Evolutionary conservation across 2,888 invertebrate genomes (phyloP).

Genomic region (Blastobasis adustella): DNA sequence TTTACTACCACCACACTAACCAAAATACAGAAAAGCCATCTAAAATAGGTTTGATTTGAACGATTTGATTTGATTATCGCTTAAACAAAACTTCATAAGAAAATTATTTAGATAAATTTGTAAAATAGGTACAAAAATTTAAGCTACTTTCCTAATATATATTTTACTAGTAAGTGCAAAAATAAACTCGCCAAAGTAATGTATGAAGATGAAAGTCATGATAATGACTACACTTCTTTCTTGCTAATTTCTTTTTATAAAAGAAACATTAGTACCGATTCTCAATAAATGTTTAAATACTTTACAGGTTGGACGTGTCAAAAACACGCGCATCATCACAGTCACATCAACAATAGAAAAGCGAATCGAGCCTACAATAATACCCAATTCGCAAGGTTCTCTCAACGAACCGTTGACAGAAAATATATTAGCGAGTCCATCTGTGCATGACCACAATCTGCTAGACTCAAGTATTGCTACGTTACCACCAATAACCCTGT

Average conservation of each 20-base stretch:
- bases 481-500: slow-evolving; percentile 84
- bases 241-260: not conserved
- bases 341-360: slow-evolving; percentile 91
- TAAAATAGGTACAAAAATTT: too few relatives aligned
- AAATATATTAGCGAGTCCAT: slow-evolving; percentile 88
- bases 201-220: too few relatives aligned
- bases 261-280: too few relatives aligned
- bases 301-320: slow-evolving; percentile 87
- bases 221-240: not conserved
- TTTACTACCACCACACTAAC: too few relatives aligned
- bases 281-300: slow-evolving; percentile 1
- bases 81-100: too few relatives aligned
- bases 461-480: slow-evolving; percentile 88
- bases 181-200: too few relatives aligned
- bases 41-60: too few relatives aligned
- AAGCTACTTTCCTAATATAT: too few relatives aligned
- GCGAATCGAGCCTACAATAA: slow-evolving; percentile 77
- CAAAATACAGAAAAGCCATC: too few relatives aligned
- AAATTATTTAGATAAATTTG: too few relatives aligned
- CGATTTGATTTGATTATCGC: too few relatives aligned
- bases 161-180: too few relatives aligned
- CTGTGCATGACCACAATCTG: slow-evolving; percentile 79
- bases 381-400: slow-evolving; percentile 71
- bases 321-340: slow-evolving; percentile 90
- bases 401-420: slow-evolving; percentile 88